A percentile compares a stretch with the other conserved stretches of the same genome.
Conservation (phyloP, 2,888 invertebrate genomes). For the Nemapogon koenigi region DNA sequence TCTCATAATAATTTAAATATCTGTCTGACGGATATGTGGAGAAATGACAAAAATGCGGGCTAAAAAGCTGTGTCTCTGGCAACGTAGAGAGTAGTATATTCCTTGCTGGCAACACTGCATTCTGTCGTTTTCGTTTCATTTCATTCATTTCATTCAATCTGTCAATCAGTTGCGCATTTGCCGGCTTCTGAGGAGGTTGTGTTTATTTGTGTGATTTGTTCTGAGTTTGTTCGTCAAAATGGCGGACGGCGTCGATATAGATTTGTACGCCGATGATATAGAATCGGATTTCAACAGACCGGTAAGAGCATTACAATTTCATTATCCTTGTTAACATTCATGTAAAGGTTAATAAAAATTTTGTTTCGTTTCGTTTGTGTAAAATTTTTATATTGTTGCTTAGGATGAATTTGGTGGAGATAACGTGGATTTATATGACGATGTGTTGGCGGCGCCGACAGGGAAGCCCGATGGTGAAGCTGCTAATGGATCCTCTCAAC, state of each 20-base stretch:
- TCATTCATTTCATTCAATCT: too few relatives aligned
- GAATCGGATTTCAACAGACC: constrained; percentile 85
- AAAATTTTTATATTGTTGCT: constrained; percentile 19
- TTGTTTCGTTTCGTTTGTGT: background rate
- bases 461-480: constrained; percentile 66
- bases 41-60: too few relatives aligned
- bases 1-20: too few relatives aligned
- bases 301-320: constrained; percentile 24
- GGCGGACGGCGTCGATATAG: constrained; percentile 96
- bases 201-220: too few relatives aligned
- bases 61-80: too few relatives aligned
- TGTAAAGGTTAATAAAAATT: background rate
- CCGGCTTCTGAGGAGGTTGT: too few relatives aligned
- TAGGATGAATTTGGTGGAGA: constrained; percentile 85
- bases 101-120: too few relatives aligned
- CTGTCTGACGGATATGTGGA: too few relatives aligned
- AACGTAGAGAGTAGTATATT: too few relatives aligned
- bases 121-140: too few relatives aligned
- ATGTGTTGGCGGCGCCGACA: constrained; percentile 86
- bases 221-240: too few relatives aligned
- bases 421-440: constrained; percentile 93
- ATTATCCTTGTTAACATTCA: background rate
- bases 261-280: constrained; percentile 96
- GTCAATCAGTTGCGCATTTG: too few relatives aligned
- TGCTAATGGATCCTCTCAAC: constrained; percentile 60